These are phyloP conservation scores for Acanthochromis polyacanthus DNA, from an alignment of 2,113 vertebrate species.

Conservation along the genomic window DNA sequence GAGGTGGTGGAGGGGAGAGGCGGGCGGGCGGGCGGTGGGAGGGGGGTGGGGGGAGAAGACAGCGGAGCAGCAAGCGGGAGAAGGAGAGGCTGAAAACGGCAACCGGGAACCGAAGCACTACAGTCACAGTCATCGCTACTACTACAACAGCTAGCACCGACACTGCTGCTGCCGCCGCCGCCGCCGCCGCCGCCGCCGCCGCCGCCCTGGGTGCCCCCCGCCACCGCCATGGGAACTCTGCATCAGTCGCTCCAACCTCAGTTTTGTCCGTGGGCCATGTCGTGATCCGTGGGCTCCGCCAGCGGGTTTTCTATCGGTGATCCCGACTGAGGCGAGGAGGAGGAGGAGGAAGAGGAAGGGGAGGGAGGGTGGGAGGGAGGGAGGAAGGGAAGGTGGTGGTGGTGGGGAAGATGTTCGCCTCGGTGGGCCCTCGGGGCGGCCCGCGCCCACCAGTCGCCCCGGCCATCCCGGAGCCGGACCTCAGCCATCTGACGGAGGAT, in stretches of 20 bases:
- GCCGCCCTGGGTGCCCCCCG: constrained; percentile 83
- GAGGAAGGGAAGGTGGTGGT: constrained; percentile 22
- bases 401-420: constrained; percentile 91
- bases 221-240: constrained; percentile 89
- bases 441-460: constrained; percentile 93
- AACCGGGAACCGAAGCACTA: constrained; percentile 71
- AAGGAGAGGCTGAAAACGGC: constrained; percentile 66
- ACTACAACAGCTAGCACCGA: constrained; percentile 55
- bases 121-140: constrained; percentile 51
- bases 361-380: background rate
- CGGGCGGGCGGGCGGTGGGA: constrained; percentile 78
- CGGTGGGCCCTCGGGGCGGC: constrained; percentile 94
- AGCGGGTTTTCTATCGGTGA: constrained; percentile 85
- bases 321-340: constrained; percentile 82
- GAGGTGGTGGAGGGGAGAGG: constrained; percentile 83
- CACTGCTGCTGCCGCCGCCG: constrained; percentile 19
- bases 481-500: constrained; percentile 99
- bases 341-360: constrained; percentile 35
- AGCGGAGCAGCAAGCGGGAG: constrained; percentile 74
- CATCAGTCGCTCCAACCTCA: constrained; percentile 83
- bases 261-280: constrained; percentile 87
- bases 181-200: constrained; percentile 34
- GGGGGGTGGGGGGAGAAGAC: constrained; percentile 82
- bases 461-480: constrained; percentile 96
- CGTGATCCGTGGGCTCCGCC: constrained; percentile 87